Evolutionary conservation across 2,113 vertebrate species (phyloP).

Genomic region (Heteronetta atricapilla): DNA sequence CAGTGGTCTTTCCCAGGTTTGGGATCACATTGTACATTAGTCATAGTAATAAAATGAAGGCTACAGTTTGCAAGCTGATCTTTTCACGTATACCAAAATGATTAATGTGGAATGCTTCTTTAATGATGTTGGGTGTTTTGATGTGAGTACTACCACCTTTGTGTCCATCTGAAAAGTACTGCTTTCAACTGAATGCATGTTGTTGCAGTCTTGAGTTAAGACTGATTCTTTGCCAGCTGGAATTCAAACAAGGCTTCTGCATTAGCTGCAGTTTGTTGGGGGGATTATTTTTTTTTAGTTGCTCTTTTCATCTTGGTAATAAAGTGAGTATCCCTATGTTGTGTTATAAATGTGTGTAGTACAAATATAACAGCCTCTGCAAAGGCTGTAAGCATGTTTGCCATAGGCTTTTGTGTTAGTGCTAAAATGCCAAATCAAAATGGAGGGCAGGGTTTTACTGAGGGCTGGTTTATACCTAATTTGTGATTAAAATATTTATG

Average conservation of each 20-base stretch:
- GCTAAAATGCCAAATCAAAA: background rate
- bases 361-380: background rate
- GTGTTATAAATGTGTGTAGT: background rate
- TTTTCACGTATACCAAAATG: background rate
- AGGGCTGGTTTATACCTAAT: background rate
- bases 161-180: background rate
- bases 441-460: background rate
- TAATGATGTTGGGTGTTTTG: accelerated
- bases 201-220: background rate
- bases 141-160: accelerated
- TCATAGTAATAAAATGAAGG: background rate
- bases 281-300: background rate
- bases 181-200: background rate
- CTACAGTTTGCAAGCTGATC: background rate
- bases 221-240: background rate
- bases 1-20: background rate
- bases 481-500: background rate
- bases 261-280: accelerated
- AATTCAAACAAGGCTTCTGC: background rate
- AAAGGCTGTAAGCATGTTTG: background rate
- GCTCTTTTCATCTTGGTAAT: background rate
- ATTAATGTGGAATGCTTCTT: background rate
- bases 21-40: background rate
- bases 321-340: no score
- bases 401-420: background rate